A percentile compares a stretch with the other conserved stretches of the same genome.
These are phyloP conservation scores for Rhodinocichla rosea DNA, from an alignment of 2,113 vertebrate species.

Conservation along the genomic window DNA sequence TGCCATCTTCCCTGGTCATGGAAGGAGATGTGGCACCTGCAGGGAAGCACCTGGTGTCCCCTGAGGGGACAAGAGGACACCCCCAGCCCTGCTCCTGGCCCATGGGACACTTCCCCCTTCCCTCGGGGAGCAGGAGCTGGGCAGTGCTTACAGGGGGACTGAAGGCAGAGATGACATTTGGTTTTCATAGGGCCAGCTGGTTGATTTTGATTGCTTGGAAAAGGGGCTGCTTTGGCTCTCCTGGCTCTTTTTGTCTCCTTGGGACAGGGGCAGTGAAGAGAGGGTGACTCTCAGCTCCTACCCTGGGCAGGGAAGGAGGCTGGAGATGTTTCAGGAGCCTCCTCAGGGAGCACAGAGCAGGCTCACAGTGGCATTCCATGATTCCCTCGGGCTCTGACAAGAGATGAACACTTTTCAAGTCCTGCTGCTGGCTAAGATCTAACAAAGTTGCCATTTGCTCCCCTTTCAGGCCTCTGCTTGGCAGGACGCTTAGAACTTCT, in stretches of 20 bases:
- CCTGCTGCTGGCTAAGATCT: neutral
- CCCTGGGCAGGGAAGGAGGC: neutral
- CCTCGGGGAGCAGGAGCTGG: neutral
- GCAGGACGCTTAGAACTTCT: neutral
- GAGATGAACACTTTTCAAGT: neutral
- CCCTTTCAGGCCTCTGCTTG: neutral
- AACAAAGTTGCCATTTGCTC: neutral
- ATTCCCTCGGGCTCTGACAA: neutral
- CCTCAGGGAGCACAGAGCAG: neutral
- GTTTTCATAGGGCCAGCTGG: neutral
- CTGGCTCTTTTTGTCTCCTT: neutral
- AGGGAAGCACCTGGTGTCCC: neutral
- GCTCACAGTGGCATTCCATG: neutral
- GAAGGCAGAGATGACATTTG: neutral
- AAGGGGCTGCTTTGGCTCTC: neutral
- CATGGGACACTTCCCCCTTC: neutral
- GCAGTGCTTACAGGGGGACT: neutral
- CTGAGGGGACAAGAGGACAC: neutral
- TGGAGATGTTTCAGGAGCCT: neutral
- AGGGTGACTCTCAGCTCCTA: neutral
- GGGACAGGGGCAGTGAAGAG: neutral
- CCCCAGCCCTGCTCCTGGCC: neutral
- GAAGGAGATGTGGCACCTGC: rapidly evolving
- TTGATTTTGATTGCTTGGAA: neutral
- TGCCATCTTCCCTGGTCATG: neutral